A percentile compares a stretch with the other conserved stretches of the same genome.
phyloP scores from a whole-genome alignment of 2,113 vertebrate species.

The Columbina picui region DNA sequence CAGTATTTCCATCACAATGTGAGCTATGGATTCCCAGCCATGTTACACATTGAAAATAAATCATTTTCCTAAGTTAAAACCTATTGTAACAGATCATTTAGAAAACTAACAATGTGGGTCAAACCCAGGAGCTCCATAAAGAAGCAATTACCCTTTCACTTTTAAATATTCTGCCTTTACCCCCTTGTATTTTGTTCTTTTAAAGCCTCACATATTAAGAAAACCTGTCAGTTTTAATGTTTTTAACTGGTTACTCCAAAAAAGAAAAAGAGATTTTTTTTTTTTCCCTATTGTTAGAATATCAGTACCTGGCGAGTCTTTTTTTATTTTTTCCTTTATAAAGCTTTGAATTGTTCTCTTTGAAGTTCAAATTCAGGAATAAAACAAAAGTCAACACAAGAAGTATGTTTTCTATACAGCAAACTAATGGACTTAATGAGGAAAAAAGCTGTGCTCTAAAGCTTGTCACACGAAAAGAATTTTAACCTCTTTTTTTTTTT shows the following conservation, averaged over 20 bases:
- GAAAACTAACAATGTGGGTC: background rate
- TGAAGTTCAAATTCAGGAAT: slow-evolving; percentile 40
- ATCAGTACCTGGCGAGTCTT: slow-evolving; percentile 48
- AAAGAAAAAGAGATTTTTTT: background rate
- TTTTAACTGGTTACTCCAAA: slow-evolving; percentile 4
- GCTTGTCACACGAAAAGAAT: background rate
- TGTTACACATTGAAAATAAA: background rate
- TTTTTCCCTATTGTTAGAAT: background rate
- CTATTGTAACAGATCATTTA: background rate
- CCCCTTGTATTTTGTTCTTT: slow-evolving; percentile 1
- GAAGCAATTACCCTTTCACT: slow-evolving; percentile 17
- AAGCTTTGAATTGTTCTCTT: slow-evolving; percentile 39
- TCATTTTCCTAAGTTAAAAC: background rate
- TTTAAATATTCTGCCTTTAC: background rate
- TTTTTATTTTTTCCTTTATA: slow-evolving; percentile 36
- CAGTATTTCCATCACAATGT: background rate
- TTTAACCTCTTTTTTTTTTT: background rate
- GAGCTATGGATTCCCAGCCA: background rate
- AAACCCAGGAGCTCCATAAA: background rate
- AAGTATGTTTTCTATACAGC: background rate
- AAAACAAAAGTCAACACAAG: slow-evolving; percentile 33
- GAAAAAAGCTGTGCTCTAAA: slow-evolving; percentile 7
- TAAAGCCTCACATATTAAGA: slow-evolving; percentile 6
- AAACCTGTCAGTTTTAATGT: slow-evolving; percentile 2
- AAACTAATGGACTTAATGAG: slow-evolving; percentile 23